phyloP scores from a whole-genome alignment of 2,113 vertebrate species.

The Mormoops blainvillei region DNA sequence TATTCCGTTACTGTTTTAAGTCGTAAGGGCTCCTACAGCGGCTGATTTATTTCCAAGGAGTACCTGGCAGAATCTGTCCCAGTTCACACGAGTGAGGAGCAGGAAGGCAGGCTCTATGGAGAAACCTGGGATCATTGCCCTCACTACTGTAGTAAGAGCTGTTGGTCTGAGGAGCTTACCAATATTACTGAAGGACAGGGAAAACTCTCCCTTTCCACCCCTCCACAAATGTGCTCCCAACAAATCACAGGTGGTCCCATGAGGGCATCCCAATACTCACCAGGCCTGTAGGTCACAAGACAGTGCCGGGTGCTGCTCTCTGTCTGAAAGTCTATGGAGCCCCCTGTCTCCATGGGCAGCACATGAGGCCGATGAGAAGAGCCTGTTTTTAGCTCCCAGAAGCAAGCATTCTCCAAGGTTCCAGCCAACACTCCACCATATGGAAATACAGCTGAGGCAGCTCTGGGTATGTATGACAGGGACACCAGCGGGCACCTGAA shows the following conservation, averaged over 20 bases:
- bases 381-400: constrained; percentile 89
- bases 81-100: not conserved
- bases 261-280: constrained; percentile 62
- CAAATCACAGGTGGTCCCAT: not conserved
- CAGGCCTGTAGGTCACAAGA: constrained; percentile 92
- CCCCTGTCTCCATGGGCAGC: constrained; percentile 87
- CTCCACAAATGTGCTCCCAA: not conserved
- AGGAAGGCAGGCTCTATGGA: not conserved
- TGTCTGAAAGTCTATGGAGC: constrained; percentile 92
- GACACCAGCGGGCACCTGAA: constrained; percentile 92
- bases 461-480: constrained; percentile 89
- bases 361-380: constrained; percentile 86
- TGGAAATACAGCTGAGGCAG: constrained; percentile 87
- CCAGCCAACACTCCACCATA: constrained; percentile 92
- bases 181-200: not conserved
- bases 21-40: not conserved
- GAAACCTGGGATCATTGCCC: not conserved
- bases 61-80: not conserved
- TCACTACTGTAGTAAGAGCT: not conserved
- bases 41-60: not conserved
- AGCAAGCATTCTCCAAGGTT: constrained; percentile 91
- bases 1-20: not conserved
- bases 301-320: constrained; percentile 91
- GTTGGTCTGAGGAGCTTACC: not conserved
- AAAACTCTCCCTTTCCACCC: not conserved